These are phyloP conservation scores for Mixornis gularis DNA, from an alignment of 2,113 vertebrate species.

Conservation along the genomic window DNA sequence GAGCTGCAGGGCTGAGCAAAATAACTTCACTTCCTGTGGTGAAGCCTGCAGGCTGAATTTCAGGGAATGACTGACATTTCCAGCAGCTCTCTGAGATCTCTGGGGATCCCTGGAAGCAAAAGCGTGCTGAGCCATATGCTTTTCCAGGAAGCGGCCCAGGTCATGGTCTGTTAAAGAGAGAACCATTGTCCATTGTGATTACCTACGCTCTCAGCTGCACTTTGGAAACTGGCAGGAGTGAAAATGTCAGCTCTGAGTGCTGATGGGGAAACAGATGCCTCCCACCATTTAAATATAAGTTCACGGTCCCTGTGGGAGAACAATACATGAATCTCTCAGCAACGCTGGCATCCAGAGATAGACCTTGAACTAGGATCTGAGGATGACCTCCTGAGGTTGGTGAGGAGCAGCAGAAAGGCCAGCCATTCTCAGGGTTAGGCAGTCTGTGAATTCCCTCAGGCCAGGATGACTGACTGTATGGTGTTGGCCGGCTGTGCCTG, in stretches of 20 bases:
- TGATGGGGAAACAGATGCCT: slow-evolving; percentile 33
- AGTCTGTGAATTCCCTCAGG: not conserved
- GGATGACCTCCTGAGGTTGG: not conserved
- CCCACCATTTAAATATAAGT: not conserved
- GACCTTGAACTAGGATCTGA: not conserved
- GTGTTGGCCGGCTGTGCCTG: not conserved
- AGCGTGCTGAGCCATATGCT: not conserved
- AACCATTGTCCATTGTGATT: slow-evolving; percentile 47
- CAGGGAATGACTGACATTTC: slow-evolving; percentile 44
- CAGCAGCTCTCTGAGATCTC: slow-evolving; percentile 20
- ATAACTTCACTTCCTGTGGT: slow-evolving; percentile 39
- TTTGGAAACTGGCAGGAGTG: not conserved
- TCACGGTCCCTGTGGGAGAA: not conserved
- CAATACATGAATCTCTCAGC: not conserved
- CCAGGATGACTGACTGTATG: not conserved
- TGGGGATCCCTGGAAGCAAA: slow-evolving; percentile 19
- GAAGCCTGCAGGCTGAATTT: slow-evolving; percentile 44
- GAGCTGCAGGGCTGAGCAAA: not conserved
- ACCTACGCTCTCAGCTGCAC: not conserved
- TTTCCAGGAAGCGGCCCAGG: slow-evolving; percentile 2
- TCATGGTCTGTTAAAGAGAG: slow-evolving; percentile 29
- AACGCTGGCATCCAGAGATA: not conserved
- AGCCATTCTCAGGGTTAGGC: not conserved
- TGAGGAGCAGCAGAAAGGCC: not conserved
- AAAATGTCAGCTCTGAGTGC: not conserved